Evolutionary conservation across 1,140 invertebrate genomes (phyloP).

Genomic region (Rhyzopertha dominica): DNA sequence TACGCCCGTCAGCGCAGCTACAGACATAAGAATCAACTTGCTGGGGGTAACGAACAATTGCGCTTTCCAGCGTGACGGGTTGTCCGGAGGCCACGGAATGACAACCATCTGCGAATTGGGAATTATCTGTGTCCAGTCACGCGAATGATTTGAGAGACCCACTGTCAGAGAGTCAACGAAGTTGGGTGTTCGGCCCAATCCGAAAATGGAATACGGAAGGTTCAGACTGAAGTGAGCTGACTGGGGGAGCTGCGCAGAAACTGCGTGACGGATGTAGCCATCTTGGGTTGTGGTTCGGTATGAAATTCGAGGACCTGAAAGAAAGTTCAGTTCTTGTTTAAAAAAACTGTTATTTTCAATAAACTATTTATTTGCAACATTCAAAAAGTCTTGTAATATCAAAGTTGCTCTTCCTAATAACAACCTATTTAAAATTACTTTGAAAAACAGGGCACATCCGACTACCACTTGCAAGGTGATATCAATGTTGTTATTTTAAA

Average conservation of each 20-base stretch:
- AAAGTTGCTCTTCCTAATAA: too few species aligned
- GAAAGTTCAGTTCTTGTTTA: too few species aligned
- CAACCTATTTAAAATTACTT: too few species aligned
- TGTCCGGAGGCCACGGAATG: constrained; percentile 77
- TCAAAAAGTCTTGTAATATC: too few species aligned
- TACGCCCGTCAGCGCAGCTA: constrained; percentile 80
- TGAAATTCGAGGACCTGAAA: constrained; percentile 74
- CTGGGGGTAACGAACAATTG: constrained; percentile 96
- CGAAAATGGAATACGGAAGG: constrained; percentile 92
- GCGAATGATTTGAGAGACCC: constrained; percentile 65
- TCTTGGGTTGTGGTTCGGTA: constrained; percentile 84
- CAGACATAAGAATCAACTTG: constrained; percentile 87
- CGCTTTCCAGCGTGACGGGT: constrained; percentile 80
- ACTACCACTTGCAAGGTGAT: too few species aligned
- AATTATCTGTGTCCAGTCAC: constrained; percentile 88
- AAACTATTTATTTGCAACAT: too few species aligned
- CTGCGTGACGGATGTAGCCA: constrained; percentile 65
- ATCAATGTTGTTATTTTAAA: too few species aligned
- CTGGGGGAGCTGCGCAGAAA: constrained; percentile 85
- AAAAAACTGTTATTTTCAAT: too few species aligned
- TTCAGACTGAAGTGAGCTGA: constrained; percentile 88
- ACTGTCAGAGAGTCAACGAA: constrained; percentile 90
- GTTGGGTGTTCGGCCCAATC: constrained; percentile 92
- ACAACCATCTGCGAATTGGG: constrained; percentile 95
- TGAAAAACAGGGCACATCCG: too few species aligned